Evolutionary conservation across 2,113 vertebrate genomes (phyloP).

Genomic region (Petromus typicus): DNA sequence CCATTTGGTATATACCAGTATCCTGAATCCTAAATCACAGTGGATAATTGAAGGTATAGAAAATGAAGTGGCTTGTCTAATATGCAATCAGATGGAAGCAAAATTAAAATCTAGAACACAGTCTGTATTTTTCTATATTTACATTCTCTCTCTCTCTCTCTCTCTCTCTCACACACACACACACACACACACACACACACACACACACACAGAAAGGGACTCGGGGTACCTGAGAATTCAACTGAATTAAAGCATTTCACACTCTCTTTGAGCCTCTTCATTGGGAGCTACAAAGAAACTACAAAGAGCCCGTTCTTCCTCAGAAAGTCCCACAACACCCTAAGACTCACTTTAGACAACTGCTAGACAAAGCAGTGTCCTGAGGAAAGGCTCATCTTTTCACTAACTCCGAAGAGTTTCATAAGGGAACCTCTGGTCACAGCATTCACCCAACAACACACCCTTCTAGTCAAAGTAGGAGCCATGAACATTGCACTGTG

Average conservation of each 20-base stretch:
- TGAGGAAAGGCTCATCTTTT: neutral
- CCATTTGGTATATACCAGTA: neutral
- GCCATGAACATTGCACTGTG: neutral
- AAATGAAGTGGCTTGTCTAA: neutral
- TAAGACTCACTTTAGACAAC: neutral
- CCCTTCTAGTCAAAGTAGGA: neutral
- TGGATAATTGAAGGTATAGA: neutral
- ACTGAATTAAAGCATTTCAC: neutral
- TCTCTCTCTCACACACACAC: neutral
- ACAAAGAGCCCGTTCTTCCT: neutral
- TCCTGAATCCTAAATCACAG: neutral
- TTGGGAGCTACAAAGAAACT: neutral
- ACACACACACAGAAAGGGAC: neutral
- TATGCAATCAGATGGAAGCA: neutral
- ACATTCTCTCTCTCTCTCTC: too few species aligned
- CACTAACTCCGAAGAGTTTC: neutral
- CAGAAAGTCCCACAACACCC: neutral
- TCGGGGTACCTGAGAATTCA: neutral
- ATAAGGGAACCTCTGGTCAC: neutral
- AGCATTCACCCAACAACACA: neutral
- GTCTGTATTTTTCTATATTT: neutral
- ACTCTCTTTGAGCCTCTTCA: neutral
- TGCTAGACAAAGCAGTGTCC: neutral
- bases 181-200: neutral
- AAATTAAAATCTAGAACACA: neutral